These are phyloP conservation scores for Phalangium opilio DNA, from an alignment of 2,888 invertebrate genomes.

Conservation along the genomic window DNA sequence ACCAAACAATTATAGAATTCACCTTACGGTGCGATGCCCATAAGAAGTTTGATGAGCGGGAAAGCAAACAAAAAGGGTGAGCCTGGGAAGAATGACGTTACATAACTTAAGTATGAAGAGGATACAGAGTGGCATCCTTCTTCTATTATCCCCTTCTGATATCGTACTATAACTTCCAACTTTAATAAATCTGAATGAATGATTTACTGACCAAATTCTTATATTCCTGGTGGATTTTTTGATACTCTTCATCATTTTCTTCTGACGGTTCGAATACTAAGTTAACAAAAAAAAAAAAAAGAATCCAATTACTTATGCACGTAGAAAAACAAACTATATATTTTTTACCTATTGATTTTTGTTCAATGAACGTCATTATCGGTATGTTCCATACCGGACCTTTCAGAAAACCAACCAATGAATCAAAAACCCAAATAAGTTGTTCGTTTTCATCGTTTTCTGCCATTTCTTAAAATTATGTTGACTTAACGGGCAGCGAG, in stretches of 20 bases:
- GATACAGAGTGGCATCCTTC: no score
- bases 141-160: no score
- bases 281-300: not conserved
- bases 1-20: no score
- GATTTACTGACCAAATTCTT: conserved; percentile 53
- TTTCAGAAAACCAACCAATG: conserved; percentile 72
- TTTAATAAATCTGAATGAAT: not conserved
- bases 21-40: no score
- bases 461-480: not conserved
- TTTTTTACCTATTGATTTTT: conserved; percentile 67
- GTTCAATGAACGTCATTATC: conserved; percentile 76
- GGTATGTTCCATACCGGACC: conserved; percentile 88
- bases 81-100: no score
- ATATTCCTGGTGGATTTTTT: conserved; percentile 64
- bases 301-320: no score
- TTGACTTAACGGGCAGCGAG: not conserved
- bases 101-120: no score
- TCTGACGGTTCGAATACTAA: conserved; percentile 70
- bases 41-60: no score
- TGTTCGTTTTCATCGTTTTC: conserved; percentile 35
- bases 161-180: not conserved
- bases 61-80: no score
- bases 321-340: no score
- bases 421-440: conserved; percentile 74
- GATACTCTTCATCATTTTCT: conserved; percentile 58